Base-by-base conservation (phyloP, 2,888 invertebrate genomes). In the Agrochola circellaris region DNA sequence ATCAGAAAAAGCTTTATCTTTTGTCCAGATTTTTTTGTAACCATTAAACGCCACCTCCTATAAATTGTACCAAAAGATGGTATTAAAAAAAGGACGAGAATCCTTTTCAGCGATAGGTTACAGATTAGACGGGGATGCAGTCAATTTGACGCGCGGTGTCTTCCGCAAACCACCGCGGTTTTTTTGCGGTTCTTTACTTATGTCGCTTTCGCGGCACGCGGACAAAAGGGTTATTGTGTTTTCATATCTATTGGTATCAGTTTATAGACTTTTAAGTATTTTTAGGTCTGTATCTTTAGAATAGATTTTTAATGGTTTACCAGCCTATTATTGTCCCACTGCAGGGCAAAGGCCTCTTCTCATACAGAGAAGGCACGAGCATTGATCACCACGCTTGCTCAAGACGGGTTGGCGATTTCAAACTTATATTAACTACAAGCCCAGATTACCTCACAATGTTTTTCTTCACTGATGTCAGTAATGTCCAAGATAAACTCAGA, bases 71-170 rank as follows among this genome's bases (percentile, higher is more conserved):
- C 93, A 88, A 78, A 87, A 73, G 67, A 88, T 87, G 82, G 88
- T 89, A 93, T 94, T 93, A 95, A 95, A 95, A 75, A 95, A 96
- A 95, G 92, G 90, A 93, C 90, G 91, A 91, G 93, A 93, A 93
- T 94, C 92, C 92, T 94, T 94, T 95, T 93, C 93, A 93, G 92
- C 93, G 95, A 96, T 96, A 96, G 95, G 94, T 96, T 95, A 95
- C 96, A 95, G 96, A 96, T 96, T 96, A 96, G 94, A 93, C 91
- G 91, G 92, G 90, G 92, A 91, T 91, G 94, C 93, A 92, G 94
- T 93, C 94, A 93, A 95, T 95, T 94, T 94, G 94, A 94, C 93
- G 94, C 91, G 93, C 89, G 93, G 91, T 91, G 91, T 95, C 94
- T 95, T 95, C 95, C 94, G 95, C 94, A 95, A 94, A 93, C 93